Base-by-base conservation (phyloP, 2,888 invertebrate species). In the Mythimna vitellina region DNA sequence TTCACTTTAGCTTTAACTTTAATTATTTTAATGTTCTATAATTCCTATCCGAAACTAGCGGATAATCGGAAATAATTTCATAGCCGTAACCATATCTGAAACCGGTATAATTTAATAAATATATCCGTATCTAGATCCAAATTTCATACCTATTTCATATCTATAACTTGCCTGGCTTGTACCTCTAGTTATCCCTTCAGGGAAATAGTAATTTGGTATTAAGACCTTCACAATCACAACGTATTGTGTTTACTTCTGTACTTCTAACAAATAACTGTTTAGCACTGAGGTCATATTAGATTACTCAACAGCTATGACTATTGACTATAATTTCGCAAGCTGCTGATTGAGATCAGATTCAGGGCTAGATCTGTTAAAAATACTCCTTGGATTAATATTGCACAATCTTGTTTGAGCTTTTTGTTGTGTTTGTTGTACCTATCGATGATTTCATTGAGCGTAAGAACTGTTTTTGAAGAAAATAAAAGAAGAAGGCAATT, bases 241-340 rank as follows among this genome's bases (percentile, higher is more conserved):
- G 65, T 35, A 60, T 72, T 65, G n/a, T 54, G 35, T 62, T 65
- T 60, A 56, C 62, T 54, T 20, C 53, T 54, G 46, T 6, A 20
- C 20, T n/a, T n/a, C 17, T 38, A 65, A 64, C 53, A 73, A 69
- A 70, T 70, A 60, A 66, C 70, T 38, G 76, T 81, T 66, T 35
- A 53, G 20, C 17, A 32, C 22, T 78, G 12, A 82, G 79, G 82
- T 70, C 80, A 69, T 35, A n/a, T 46, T 62, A 74, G 49, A 62
- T 78, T 65, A 63, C 70, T 62, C 70, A 70, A 78, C 65, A 60
- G 58, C 70, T 81, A 66, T 64, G 51, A 76, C 70, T 76, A 57
- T 80, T 58, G 65, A 53, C 46, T 80, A 14, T 12, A 66, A 61
- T 82, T 82, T 73, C 68, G 51, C 74, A 80, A 80, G 57, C n/a